Base-by-base conservation (phyloP, 2,113 vertebrate species). In the Hyperoodon ampullatus region DNA sequence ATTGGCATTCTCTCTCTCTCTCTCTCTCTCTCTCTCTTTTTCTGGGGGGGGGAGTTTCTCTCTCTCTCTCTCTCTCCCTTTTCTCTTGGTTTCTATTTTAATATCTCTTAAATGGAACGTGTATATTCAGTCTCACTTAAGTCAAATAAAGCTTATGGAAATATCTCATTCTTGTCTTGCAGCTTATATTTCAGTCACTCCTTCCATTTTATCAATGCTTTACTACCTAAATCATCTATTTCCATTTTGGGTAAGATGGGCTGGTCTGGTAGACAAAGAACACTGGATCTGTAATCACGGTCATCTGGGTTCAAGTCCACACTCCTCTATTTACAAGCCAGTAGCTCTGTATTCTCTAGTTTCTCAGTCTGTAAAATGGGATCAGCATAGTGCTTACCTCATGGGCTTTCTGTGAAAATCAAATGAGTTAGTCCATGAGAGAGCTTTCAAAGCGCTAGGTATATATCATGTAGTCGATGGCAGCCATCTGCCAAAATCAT, bases 61-160 rank as follows among this genome's bases (percentile, higher is more conserved):
- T 4, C 30, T 28, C 8, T 28, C 33, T 9, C 14, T n/a, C 33
- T 16, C 33, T 26, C 26, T 28, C 33, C 15, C 9, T 30, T 70
- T 13, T 61, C 21, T 81, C 60, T 77, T 50, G 50, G 21, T 42
- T 92, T 94, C 55, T 60, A 47, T 68, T 87, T 96, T 93, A 88
- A 58, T 44, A 53, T 84, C 35, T 96, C 82, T 77, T 94, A 87
- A 95, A 28, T n/a, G 7, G 28, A 80, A 6, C 24, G 0, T 75
- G 1, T 90, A 78, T 94, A 28, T 85, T 90, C 72, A 58, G 44
- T 70, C 5, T 97, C 39, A 77, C 9, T 89, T 70, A 89, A 60
- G 50, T 42, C 39, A 88, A 87, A 35, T 47, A 23, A 92, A 55
- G 28, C 14, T 72, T 70, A 50, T 84, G 42, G 28, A 86, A 86